Base-by-base conservation (phyloP, 1,140 invertebrate species). In the Drosophila dunni region DNA sequence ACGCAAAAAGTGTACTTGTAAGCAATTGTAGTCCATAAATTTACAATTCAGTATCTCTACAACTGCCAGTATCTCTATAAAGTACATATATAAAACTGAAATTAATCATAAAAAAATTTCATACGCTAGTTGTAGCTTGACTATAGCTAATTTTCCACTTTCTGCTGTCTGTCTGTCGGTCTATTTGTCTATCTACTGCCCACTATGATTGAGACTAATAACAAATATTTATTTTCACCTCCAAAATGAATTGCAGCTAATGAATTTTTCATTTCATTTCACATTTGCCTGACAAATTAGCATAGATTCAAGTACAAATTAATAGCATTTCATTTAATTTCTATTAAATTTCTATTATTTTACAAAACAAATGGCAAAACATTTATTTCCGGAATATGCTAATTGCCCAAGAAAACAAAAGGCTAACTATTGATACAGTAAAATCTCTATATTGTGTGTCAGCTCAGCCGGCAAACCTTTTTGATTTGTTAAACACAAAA, bases 221-320 rank as follows among this genome's bases (percentile, higher is more conserved):
- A 38, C 10, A 29, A 46, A 54, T 13, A 38, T 11, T 50, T 29
- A 4, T 29, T 7, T 13, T 66, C 33, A 65, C 82, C 83, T 62
- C 36, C 79, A 76, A 64, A 69, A 10, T 63, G 48, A 79, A 85
- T 75, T 79, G 72, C 29, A 79, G 79, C 82, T 61, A 81, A 86
- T 86, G 78, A 86, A 81, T 86, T 86, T 53, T 70, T 17, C 48
- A 68, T 68, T 42, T 33, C 57, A 64, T 73, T 73, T 76, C 20
- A 51, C 54, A 62, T 75, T 64, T 60, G 68, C 17, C 36, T 46
- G 45, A 61, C 76, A 88, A 54, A 82, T 88, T 88, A 71, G 79
- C 83, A 86, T 88, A 72, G 45, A 54, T 63, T 86, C 83, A 86
- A 86, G 83, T 77, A 56, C 83, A 57, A 74, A 74, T 79, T 79